These are phyloP conservation scores for Xestia c-nigrum DNA, from an alignment of 2,888 invertebrate genomes.

Conservation along the genomic window DNA sequence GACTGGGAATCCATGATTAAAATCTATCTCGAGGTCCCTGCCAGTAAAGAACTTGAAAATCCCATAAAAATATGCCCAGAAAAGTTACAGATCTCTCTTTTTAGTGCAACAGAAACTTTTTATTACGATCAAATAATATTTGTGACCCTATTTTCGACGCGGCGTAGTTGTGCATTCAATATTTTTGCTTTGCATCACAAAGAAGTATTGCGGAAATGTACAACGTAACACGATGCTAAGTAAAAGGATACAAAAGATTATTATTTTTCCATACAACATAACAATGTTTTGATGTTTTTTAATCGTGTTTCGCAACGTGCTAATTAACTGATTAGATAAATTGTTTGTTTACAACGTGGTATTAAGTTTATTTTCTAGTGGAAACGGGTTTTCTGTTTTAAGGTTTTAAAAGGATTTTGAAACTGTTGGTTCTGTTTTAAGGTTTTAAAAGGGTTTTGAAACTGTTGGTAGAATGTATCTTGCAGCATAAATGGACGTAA, in stretches of 20 bases:
- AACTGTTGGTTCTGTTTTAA: not conserved
- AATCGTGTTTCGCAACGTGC: conserved; percentile 29
- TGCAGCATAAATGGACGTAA: not conserved
- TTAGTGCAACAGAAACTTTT: conserved; percentile 18
- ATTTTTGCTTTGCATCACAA: conserved; percentile 51
- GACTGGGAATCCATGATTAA: not conserved
- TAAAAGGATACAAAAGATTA: conserved; percentile 19
- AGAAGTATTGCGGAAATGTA: conserved; percentile 31
- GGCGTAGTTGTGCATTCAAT: conserved; percentile 27
- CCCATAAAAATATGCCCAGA: not conserved
- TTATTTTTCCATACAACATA: conserved; percentile 21
- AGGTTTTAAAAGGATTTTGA: no score
- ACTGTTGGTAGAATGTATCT: not conserved
- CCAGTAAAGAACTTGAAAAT: conserved; percentile 5
- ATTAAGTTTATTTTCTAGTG: conserved; percentile 26
- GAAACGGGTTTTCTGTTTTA: not conserved
- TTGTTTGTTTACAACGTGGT: conserved; percentile 51
- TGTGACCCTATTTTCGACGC: conserved; percentile 26
- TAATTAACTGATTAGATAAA: conserved; percentile 57
- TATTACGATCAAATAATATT: conserved; percentile 31
- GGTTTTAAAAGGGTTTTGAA: not conserved
- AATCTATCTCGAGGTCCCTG: not conserved
- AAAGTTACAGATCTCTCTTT: conserved; percentile 20
- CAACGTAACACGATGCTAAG: conserved; percentile 24
- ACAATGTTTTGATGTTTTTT: conserved; percentile 41